Evolutionary conservation across 2,888 invertebrate genomes (phyloP).

Genomic region (Chymomyza amoena): DNA sequence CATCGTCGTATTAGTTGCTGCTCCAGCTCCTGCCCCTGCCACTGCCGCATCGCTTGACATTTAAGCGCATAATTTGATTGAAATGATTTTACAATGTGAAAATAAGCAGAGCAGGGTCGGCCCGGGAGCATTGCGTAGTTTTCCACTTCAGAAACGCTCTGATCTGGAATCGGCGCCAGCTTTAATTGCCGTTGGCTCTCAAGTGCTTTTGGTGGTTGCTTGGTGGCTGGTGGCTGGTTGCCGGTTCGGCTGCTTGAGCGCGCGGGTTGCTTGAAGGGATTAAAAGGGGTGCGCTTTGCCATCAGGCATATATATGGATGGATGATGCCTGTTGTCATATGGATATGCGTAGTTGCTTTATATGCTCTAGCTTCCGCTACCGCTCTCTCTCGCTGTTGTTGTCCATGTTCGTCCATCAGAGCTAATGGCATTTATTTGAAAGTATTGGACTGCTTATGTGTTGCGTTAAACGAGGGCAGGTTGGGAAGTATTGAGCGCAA

Average conservation of each 20-base stretch:
- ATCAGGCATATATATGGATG: background rate
- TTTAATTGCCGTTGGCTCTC: slow-evolving; percentile 1
- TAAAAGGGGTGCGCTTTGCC: background rate
- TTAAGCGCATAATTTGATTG: slow-evolving; percentile 28
- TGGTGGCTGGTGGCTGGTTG: background rate
- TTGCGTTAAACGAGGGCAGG: too few species aligned
- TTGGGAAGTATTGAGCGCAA: too few species aligned
- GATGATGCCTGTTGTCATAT: background rate
- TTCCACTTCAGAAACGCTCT: slow-evolving; percentile 5
- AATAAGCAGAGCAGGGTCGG: slow-evolving; percentile 27
- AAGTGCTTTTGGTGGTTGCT: background rate
- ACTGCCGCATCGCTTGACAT: background rate
- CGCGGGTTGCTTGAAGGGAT: background rate
- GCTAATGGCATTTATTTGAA: background rate
- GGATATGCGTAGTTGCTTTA: too few species aligned
- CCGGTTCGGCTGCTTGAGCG: background rate
- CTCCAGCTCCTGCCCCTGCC: background rate
- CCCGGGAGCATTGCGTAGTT: background rate
- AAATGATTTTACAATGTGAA: slow-evolving; percentile 30
- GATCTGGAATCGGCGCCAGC: background rate
- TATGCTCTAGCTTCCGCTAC: too few species aligned
- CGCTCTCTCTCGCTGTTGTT: background rate
- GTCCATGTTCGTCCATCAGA: background rate
- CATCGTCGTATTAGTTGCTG: background rate
- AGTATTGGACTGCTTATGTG: too few species aligned